Conservation (phyloP, 2,797 vertebrate species). For the Mycteria americana region DNA sequence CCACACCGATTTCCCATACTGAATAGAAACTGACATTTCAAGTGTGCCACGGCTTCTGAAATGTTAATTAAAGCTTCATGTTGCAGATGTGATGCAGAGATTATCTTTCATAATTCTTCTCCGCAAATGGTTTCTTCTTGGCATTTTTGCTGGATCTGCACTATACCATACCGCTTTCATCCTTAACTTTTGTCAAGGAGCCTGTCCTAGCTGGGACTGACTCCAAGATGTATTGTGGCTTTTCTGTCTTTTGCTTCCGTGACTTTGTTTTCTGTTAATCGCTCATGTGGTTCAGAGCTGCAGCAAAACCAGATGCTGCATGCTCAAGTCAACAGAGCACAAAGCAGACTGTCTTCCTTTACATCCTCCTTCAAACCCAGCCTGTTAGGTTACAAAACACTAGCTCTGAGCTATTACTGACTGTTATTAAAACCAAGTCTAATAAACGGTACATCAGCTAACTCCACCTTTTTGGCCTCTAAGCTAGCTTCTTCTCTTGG, state of each 20-base stretch:
- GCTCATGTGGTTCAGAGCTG: not conserved
- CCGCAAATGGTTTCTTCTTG: not conserved
- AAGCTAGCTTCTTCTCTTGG: not conserved
- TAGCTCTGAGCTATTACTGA: not conserved
- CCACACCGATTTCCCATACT: slow-evolving; percentile 7
- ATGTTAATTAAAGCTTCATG: slow-evolving; percentile 59
- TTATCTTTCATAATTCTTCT: not conserved
- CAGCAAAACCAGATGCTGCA: not conserved
- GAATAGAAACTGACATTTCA: slow-evolving; percentile 37
- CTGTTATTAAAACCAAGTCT: not conserved
- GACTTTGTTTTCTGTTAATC: slow-evolving; percentile 5
- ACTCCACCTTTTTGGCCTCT: not conserved
- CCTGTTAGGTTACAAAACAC: not conserved
- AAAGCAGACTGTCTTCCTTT: not conserved
- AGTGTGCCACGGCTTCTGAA: slow-evolving; percentile 12
- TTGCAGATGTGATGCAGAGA: slow-evolving; percentile 10
- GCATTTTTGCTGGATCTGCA: not conserved
- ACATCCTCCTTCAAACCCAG: not conserved
- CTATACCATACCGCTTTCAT: not conserved
- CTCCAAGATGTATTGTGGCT: not conserved
- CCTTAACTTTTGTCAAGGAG: not conserved
- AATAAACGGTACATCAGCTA: not conserved
- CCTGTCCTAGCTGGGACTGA: not conserved
- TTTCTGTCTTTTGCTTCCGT: not conserved
- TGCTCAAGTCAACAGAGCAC: not conserved